Evolutionary conservation across 2,888 invertebrate species (phyloP), one percentile per base, ranked within the genome.

Genomic region (Baccha elongata): DNA sequence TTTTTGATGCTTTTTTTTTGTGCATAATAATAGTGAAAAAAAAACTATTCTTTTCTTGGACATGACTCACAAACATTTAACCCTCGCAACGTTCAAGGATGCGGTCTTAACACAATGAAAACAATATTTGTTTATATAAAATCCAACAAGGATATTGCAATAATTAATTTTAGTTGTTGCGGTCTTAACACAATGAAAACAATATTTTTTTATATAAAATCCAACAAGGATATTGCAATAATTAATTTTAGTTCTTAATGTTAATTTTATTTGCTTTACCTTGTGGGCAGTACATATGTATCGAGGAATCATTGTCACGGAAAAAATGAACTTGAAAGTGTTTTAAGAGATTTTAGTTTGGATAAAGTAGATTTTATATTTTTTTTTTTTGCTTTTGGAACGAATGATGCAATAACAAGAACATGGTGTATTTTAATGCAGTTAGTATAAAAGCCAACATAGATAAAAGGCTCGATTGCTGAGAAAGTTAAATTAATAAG

Each of bases 191-290:
- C 35, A 58, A 58, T 58, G 40, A 58, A 40, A 35, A 40, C 10
- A 58, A 15, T 40, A 15, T 55, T 23, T 13, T 60, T 50, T 65
- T 40, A 68, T 55, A 48, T 32, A 58, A 71, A 50, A 32, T 46
- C 26, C 52, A 67, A 37, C 44, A 46, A 69, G 60, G 69, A 69
- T 62, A 69, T 68, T 37, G 19, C 17, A 7, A 15, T 40, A 64
- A 55, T 73, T 65, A 73, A 73, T 46, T 55, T 15, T 23, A 29
- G 37, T 60, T 42, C 17, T 50, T 74, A n/a, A n/a, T n/a, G n/a
- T 35, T 13, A 21, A 42, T 35, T 64, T 19, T 32, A 52, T 32
- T 32, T 53, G 21, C 10, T 10, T 32, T 19, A 11, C 35, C 37
- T 60, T 67, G 40, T 8, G n/a, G n/a, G n/a, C n/a, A n/a, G n/a